phyloP scores from a whole-genome alignment of 92 coral and sea anemone species.

The Isaurus tuberculatus region DNA sequence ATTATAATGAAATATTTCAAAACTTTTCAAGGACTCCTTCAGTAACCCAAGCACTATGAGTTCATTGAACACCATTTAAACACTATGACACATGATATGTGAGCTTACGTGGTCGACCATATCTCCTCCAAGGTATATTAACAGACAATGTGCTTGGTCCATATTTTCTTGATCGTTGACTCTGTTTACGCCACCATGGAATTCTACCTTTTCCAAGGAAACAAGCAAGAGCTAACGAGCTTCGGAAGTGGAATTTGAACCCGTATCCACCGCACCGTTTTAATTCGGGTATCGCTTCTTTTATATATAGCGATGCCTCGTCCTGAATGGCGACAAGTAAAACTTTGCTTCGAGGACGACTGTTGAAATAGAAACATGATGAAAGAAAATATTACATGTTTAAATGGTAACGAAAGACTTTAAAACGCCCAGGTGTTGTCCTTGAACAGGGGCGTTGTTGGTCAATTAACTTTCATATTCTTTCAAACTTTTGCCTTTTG shows the following conservation, averaged over 20 bases:
- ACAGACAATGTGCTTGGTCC: conserved; percentile 44
- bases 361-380: not conserved
- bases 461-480: too few relatives aligned
- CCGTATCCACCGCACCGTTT: conserved; percentile 31
- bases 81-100: not conserved
- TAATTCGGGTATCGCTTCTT: conserved; percentile 16
- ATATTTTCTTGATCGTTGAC: not conserved
- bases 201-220: conserved; percentile 24
- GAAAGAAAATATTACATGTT: not conserved
- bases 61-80: not conserved
- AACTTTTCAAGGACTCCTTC: not conserved
- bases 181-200: conserved; percentile 45
- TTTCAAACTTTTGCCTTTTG: too few relatives aligned
- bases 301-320: conserved; percentile 31
- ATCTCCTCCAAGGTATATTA: conserved; percentile 35
- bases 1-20: too few relatives aligned
- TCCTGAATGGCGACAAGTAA: conserved; percentile 38
- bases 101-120: conserved; percentile 32
- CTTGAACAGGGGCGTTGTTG: too few relatives aligned
- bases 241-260: not conserved
- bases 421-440: too few relatives aligned
- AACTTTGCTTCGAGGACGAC: conserved; percentile 37
- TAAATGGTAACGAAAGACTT: not conserved
- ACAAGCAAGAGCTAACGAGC: conserved; percentile 31
- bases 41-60: too few relatives aligned